Evolutionary conservation across 2,888 invertebrate genomes (phyloP), one percentile per base, ranked within the genome.

Genomic region (Apodemia duryi): DNA sequence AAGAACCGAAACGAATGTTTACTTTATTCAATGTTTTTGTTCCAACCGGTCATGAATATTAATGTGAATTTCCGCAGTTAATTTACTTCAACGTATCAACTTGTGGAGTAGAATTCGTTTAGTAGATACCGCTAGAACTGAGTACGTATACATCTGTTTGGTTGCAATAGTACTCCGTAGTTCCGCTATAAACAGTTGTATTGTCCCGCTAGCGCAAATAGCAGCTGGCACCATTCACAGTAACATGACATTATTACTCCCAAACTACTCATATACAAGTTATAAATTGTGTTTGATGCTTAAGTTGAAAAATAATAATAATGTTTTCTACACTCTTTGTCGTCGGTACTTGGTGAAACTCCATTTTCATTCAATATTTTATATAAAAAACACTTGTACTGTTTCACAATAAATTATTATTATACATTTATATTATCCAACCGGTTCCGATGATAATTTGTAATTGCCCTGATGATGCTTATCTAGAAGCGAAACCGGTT

Each of bases 191-290:
- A 83, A 83, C 81, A 81, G 84, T 82, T 82, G 78, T 70, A 72
- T 75, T 77, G 75, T 85, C 83, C 87, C 86, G 86, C 85, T 86
- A 85, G 73, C 73, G 74, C 74, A 83, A 86, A 85, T 83, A 85
- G 32, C n/a, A 35, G 35, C 79, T 74, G 73, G 79, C 85, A 80
- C 88, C 86, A 85, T 85, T 83, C 73, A 66, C 72, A 79, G 77
- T 76, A 77, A 65, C 61, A 51, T 65, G 65, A 46, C 66, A 65
- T 51, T 51, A 51, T 51, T 51, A 7, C 51, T 51, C 51, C 51
- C 9, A 51, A 51, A 51, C n/a, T 51, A 51, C 51, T 51, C 51
- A 51, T 21, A 51, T 51, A 43, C 43, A 43, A 51, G 4, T n/a
- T n/a, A 43, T 43, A 43, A 43, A 1, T 9, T 41, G 2, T 11